phyloP scores from a whole-genome alignment of 1,140 invertebrate species.

The Elymnias hypermnestra region DNA sequence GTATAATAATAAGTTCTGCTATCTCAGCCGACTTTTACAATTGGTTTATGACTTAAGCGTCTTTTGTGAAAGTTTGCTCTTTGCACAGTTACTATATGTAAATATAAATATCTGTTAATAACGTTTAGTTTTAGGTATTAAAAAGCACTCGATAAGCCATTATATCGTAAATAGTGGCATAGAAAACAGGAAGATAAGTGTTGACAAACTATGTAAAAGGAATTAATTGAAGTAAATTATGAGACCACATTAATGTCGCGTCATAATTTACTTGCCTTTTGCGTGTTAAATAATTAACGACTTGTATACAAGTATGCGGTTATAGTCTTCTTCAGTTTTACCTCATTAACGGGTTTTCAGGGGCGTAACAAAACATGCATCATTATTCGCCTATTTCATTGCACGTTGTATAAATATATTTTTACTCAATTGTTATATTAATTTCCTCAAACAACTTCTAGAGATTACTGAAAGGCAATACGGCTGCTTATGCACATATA shows the following conservation, averaged over 20 bases:
- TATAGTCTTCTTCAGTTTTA: not conserved
- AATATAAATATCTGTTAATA: no score
- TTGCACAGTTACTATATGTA: no score
- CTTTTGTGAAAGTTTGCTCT: not conserved
- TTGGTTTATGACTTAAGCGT: not conserved
- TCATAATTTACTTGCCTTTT: constrained; percentile 1
- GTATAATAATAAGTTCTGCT: not conserved
- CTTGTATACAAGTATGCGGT: not conserved
- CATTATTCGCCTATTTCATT: not conserved
- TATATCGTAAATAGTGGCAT: not conserved
- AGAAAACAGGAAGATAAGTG: no score
- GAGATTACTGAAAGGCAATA: no score
- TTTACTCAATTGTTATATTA: no score
- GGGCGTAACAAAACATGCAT: not conserved
- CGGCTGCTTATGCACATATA: no score
- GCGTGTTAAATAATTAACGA: constrained; percentile 1
- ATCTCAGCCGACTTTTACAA: not conserved
- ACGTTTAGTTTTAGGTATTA: no score
- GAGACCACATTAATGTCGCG: constrained; percentile 1
- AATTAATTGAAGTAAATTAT: no score
- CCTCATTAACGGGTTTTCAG: not conserved
- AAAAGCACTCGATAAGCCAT: not conserved
- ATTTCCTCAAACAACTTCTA: no score
- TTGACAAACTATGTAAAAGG: constrained; percentile 2
- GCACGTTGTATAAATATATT: no score